Percentiles rank a stretch among this genome's conserved stretches.
These are phyloP conservation scores for Ceryle rudis DNA, from an alignment of 2,797 vertebrate species.

Conservation along the genomic window DNA sequence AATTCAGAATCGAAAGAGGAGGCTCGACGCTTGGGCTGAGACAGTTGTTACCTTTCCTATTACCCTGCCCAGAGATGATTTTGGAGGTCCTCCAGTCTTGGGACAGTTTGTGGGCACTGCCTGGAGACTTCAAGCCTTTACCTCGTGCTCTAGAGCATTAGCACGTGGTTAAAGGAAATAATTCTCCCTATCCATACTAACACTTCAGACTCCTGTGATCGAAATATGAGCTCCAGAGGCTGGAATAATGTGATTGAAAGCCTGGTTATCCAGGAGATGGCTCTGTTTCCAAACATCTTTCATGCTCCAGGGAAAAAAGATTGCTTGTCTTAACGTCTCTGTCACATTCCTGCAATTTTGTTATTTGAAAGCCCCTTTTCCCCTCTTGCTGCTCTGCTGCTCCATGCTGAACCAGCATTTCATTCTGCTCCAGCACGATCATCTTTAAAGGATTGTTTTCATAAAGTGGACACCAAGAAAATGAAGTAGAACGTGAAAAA, in stretches of 20 bases:
- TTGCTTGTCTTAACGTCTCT: neutral
- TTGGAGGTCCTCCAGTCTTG: neutral
- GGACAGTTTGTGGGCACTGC: neutral
- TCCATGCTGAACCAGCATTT: neutral
- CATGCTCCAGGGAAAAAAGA: constrained; percentile 18
- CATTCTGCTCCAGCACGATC: neutral
- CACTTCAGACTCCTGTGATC: neutral
- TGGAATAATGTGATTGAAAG: constrained; percentile 42
- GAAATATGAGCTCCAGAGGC: neutral
- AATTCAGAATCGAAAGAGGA: constrained; percentile 67
- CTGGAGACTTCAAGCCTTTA: neutral
- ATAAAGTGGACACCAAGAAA: constrained; percentile 54
- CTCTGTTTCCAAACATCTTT: constrained; percentile 67
- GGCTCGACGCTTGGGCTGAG: neutral
- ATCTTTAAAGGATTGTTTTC: constrained; percentile 67
- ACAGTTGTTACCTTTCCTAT: neutral
- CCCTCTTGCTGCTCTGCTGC: neutral
- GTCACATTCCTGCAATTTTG: neutral
- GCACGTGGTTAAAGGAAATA: neutral
- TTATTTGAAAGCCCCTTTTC: neutral
- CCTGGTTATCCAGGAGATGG: constrained; percentile 54
- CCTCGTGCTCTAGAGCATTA: neutral
- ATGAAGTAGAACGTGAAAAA: constrained; percentile 47
- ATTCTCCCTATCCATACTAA: neutral
- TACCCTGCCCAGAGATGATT: neutral